A percentile compares a stretch with the other conserved stretches of the same genome.
Conservation (phyloP, 2,113 vertebrate genomes). For the Prolemur simus region DNA sequence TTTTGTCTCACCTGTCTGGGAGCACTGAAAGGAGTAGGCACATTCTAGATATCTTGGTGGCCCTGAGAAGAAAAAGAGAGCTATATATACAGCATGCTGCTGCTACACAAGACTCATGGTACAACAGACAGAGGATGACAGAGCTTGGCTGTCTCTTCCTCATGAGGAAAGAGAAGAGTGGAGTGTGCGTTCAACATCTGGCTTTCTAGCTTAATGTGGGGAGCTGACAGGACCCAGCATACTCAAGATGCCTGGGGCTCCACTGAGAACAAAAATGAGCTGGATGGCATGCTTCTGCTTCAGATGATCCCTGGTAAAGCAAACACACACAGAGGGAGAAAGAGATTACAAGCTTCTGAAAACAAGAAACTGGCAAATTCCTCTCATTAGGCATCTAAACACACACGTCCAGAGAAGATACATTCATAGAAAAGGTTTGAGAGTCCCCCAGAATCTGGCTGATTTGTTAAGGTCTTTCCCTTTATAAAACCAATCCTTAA, state of each 20-base stretch:
- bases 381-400: background rate
- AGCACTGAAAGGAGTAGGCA: background rate
- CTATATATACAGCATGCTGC: background rate
- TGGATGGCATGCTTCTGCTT: background rate
- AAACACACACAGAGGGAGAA: background rate
- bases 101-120: background rate
- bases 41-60: background rate
- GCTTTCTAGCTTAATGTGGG: background rate
- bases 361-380: background rate
- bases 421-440: background rate
- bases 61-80: background rate
- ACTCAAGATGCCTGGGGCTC: background rate
- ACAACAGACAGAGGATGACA: background rate
- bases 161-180: background rate
- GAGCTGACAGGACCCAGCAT: background rate
- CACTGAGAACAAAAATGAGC: background rate
- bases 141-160: background rate
- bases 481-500: background rate
- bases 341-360: background rate
- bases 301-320: background rate
- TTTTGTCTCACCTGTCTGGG: background rate
- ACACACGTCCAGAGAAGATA: background rate
- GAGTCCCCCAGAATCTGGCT: background rate
- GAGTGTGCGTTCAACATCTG: background rate
- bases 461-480: background rate